Evolutionary conservation across 2,113 vertebrate genomes (phyloP).

Genomic region (Hypomesus transpacificus): DNA sequence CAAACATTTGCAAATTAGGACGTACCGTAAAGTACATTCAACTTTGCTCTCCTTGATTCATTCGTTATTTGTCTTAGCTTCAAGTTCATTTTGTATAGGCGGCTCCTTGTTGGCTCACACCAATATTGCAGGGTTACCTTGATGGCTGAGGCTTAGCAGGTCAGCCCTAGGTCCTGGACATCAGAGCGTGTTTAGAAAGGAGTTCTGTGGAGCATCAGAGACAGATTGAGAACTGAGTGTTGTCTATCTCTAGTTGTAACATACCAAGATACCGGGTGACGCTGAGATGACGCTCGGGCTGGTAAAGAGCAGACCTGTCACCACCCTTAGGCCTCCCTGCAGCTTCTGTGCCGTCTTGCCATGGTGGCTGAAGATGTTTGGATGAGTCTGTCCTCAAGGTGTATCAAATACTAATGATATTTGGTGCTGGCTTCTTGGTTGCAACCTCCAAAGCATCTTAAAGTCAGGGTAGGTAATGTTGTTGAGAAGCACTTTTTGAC

Average conservation of each 20-base stretch:
- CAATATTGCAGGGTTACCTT: slow-evolving; percentile 35
- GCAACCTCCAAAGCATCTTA: too few relatives aligned
- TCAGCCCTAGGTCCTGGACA: slow-evolving; percentile 45
- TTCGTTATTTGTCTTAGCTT: too few relatives aligned
- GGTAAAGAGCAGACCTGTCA: slow-evolving; percentile 30
- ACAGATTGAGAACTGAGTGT: slow-evolving; percentile 42
- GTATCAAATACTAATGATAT: not conserved
- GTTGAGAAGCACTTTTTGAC: too few relatives aligned
- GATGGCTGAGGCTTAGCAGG: slow-evolving; percentile 41
- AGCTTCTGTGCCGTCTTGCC: not conserved
- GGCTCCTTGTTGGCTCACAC: too few relatives aligned
- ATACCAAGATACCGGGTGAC: slow-evolving; percentile 42
- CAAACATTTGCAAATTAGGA: too few relatives aligned
- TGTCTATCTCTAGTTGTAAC: slow-evolving; percentile 45
- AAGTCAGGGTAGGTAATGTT: too few relatives aligned
- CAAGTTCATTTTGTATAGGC: too few relatives aligned
- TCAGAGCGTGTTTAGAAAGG: slow-evolving; percentile 45
- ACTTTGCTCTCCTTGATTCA: too few relatives aligned
- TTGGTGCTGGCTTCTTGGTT: too few relatives aligned
- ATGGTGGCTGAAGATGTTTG: too few relatives aligned
- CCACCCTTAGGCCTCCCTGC: not conserved
- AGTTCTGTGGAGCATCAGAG: slow-evolving; percentile 37
- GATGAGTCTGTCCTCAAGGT: not conserved
- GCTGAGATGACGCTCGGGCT: slow-evolving; percentile 27
- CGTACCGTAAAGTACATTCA: too few relatives aligned